These are phyloP conservation scores for Cephus pulcher DNA, from an alignment of 2,888 invertebrate genomes.

Conservation along the genomic window DNA sequence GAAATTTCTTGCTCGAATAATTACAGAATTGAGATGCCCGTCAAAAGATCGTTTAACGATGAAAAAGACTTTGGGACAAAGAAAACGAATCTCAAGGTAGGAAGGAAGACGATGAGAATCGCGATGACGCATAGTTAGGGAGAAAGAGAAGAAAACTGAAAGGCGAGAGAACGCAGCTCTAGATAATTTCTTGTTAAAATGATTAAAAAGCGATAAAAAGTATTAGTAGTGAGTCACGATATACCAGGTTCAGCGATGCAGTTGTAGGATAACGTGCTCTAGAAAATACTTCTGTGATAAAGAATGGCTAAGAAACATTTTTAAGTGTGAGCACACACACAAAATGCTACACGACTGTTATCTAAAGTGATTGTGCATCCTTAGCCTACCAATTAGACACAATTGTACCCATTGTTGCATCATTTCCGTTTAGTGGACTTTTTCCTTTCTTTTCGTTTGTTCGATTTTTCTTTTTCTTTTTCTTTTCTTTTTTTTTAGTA, in stretches of 20 bases:
- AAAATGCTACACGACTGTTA: background rate
- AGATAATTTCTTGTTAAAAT: background rate
- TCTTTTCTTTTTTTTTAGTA: background rate
- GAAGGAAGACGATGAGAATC: background rate
- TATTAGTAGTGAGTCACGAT: background rate
- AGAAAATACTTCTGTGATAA: background rate
- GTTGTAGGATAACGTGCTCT: background rate
- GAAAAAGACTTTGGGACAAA: background rate
- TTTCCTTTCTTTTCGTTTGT: background rate
- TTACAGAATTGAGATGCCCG: background rate
- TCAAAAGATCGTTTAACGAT: background rate
- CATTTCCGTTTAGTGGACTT: slow-evolving; percentile 20
- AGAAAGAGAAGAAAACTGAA: background rate
- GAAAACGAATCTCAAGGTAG: background rate
- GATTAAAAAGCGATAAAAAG: background rate
- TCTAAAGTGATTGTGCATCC: background rate
- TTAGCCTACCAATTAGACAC: slow-evolving; percentile 23
- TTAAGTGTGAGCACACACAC: background rate
- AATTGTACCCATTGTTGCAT: slow-evolving; percentile 51
- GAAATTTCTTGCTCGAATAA: background rate
- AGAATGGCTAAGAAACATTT: background rate
- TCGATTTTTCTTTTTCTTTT: background rate
- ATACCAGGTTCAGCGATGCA: background rate
- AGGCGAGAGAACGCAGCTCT: background rate
- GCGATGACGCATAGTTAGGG: background rate